These are phyloP conservation scores for Hirtodrosophila alboralis DNA, from an alignment of 2,888 invertebrate species.

Conservation along the genomic window DNA sequence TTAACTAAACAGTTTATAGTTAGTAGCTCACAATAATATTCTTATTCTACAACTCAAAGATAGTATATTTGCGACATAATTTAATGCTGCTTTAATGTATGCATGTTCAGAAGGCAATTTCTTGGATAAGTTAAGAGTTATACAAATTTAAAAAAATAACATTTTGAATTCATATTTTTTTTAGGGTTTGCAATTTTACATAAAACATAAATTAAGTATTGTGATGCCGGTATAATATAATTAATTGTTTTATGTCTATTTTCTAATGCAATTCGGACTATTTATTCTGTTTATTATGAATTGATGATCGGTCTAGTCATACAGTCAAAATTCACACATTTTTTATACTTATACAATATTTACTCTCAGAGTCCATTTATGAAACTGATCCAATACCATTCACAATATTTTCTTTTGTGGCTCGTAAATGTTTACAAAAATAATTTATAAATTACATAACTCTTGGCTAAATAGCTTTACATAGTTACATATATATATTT, in stretches of 20 bases:
- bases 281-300: conserved; percentile 8
- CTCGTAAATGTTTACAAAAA: conserved; percentile 77
- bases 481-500: conserved; percentile 29
- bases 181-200: background rate
- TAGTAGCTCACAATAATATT: conserved; percentile 9
- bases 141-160: conserved; percentile 7
- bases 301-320: conserved; percentile 11
- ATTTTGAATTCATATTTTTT: conserved; percentile 5
- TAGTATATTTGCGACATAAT: conserved; percentile 10
- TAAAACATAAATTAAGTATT: background rate
- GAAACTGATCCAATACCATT: conserved; percentile 25
- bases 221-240: no score
- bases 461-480: conserved; percentile 51
- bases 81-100: conserved; percentile 30
- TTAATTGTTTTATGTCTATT: background rate
- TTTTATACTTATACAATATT: conserved; percentile 26
- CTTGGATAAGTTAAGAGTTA: conserved; percentile 44
- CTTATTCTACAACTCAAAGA: conserved; percentile 18
- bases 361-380: conserved; percentile 15
- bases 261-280: conserved; percentile 5
- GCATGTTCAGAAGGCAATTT: conserved; percentile 70
- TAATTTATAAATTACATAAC: conserved; percentile 77
- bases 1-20: conserved; percentile 17
- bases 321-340: conserved; percentile 38
- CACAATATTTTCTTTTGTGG: conserved; percentile 43